Conservation (phyloP, 2,888 invertebrate species). For the Dromius quadrimaculatus region DNA sequence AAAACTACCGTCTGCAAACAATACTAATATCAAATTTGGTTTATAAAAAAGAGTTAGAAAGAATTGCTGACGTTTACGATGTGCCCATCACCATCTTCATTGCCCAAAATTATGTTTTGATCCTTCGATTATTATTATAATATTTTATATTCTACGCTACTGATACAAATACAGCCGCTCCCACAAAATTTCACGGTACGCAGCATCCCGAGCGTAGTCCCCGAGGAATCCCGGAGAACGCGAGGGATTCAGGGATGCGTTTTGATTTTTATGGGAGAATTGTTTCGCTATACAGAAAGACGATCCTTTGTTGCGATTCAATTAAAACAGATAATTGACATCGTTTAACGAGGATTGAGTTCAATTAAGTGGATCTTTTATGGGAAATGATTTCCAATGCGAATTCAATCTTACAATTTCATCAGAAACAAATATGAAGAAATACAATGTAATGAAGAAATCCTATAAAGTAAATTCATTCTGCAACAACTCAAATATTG, state of each 20-base stretch:
- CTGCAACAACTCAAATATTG: background rate
- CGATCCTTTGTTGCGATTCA: constrained; percentile 37
- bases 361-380: constrained; percentile 6
- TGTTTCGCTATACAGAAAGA: background rate
- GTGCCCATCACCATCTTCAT: too few relatives aligned
- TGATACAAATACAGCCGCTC: background rate
- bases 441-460: too few relatives aligned
- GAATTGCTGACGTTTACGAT: too few relatives aligned
- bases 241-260: constrained; percentile 20
- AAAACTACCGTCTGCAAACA: too few relatives aligned
- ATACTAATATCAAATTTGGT: too few relatives aligned
- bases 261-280: constrained; percentile 51
- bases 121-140: too few relatives aligned
- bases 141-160: too few relatives aligned
- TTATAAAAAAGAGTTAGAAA: too few relatives aligned
- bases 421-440: too few relatives aligned
- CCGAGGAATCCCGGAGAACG: constrained; percentile 7
- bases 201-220: constrained; percentile 1
- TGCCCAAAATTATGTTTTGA: too few relatives aligned
- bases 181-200: constrained; percentile 36
- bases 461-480: too few relatives aligned
- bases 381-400: constrained; percentile 17
- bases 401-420: too few relatives aligned
- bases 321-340: constrained; percentile 46
- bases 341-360: constrained; percentile 26